Evolutionary conservation across 1,140 invertebrate genomes (phyloP).

Genomic region (Oscheius sp.): DNA sequence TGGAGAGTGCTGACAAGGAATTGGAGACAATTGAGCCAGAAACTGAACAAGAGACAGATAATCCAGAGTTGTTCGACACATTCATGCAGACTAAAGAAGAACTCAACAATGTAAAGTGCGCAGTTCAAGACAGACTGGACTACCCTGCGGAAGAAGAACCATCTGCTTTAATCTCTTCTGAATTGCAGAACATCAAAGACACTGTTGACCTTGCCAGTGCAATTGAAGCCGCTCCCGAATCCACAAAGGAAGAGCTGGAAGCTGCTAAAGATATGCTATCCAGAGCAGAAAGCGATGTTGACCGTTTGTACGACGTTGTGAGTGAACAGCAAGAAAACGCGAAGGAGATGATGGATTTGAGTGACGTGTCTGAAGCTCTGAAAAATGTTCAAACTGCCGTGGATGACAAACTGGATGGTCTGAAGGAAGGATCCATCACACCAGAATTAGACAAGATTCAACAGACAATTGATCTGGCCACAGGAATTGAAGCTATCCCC

Average conservation of each 20-base stretch:
- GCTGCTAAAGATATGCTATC: background rate
- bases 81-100: background rate
- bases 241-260: background rate
- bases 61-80: no score
- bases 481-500: background rate
- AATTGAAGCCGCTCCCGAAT: background rate
- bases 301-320: slow-evolving; percentile 5
- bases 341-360: slow-evolving; percentile 26
- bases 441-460: slow-evolving; percentile 6
- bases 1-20: background rate
- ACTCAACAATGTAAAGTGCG: background rate
- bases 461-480: slow-evolving; percentile 37
- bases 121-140: background rate
- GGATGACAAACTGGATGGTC: background rate
- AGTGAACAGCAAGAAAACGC: slow-evolving; percentile 36
- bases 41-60: no score
- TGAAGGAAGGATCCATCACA: background rate
- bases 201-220: background rate
- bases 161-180: background rate
- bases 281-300: background rate
- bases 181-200: background rate
- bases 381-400: slow-evolving; percentile 39
- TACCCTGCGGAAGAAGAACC: background rate
- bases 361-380: slow-evolving; percentile 33
- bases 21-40: background rate